A percentile compares a stretch with the other conserved stretches of the same genome.
These are phyloP conservation scores for Otocyon megalotis DNA, from an alignment of 2,113 vertebrate genomes.

Conservation along the genomic window DNA sequence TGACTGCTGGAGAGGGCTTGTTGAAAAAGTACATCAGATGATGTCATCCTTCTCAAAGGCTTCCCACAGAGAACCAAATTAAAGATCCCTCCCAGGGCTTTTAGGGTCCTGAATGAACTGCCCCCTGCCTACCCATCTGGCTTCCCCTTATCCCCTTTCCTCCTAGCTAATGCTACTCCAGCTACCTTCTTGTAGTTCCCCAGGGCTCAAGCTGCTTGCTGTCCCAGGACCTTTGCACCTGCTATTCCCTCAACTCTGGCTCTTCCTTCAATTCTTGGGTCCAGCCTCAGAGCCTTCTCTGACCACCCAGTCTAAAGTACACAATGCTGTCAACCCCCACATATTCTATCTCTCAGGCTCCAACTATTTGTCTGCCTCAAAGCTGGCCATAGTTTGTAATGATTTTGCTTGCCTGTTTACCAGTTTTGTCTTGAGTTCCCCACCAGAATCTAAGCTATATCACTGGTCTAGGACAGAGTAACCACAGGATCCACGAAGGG, in stretches of 20 bases:
- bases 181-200: neutral
- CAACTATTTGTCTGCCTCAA: neutral
- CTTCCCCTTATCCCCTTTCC: neutral
- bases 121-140: neutral
- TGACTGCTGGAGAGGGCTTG: neutral
- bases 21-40: neutral
- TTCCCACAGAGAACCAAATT: neutral
- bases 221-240: neutral
- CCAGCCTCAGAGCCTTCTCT: neutral
- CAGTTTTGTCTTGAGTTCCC: neutral
- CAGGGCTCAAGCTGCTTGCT: neutral
- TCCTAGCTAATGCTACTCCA: neutral
- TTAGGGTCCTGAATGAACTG: too few relatives aligned
- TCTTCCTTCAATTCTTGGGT: neutral
- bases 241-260: neutral
- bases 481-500: neutral
- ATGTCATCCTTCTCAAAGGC: neutral
- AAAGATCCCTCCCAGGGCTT: neutral
- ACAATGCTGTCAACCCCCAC: too few relatives aligned
- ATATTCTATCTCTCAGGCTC: neutral
- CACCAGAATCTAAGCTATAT: neutral
- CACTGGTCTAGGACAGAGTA: neutral
- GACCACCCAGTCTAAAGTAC: neutral
- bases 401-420: neutral
- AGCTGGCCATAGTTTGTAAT: neutral